These are phyloP conservation scores for Zapus hudsonius DNA, from an alignment of 2,113 vertebrate species.

Conservation along the genomic window DNA sequence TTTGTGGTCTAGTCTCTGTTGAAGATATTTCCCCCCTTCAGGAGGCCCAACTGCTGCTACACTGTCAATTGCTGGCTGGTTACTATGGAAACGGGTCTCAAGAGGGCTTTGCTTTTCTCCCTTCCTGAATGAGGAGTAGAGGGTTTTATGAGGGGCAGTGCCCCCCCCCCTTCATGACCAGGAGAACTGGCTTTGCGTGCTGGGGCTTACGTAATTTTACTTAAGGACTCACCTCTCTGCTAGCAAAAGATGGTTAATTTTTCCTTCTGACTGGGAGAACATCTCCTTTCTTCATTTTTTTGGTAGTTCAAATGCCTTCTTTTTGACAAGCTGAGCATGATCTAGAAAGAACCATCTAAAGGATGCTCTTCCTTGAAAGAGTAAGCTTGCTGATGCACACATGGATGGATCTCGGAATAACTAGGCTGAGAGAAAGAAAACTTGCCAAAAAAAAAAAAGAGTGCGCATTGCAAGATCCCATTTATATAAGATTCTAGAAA, in stretches of 20 bases:
- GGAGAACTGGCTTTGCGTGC: conserved; percentile 48
- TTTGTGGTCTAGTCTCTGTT: conserved; percentile 62
- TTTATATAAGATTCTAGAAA: conserved; percentile 55
- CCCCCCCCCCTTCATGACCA: background rate
- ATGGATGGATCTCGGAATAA: conserved; percentile 16
- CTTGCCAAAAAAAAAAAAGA: background rate
- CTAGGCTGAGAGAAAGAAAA: background rate
- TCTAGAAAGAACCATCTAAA: conserved; percentile 21
- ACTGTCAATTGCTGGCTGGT: conserved; percentile 79
- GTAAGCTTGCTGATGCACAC: conserved; percentile 46
- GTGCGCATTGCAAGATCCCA: background rate
- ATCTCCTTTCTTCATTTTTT: background rate
- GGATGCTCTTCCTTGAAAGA: background rate
- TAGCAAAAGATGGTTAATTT: background rate
- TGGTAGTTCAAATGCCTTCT: conserved; percentile 24
- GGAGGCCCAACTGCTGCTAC: conserved; percentile 76
- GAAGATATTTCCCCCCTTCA: conserved; percentile 74
- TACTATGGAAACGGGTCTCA: conserved; percentile 80
- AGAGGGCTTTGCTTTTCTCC: conserved; percentile 81
- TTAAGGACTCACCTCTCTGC: conserved; percentile 32
- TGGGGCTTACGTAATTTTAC: conserved; percentile 45
- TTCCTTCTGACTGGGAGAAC: conserved; percentile 27
- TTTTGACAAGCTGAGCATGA: conserved; percentile 43
- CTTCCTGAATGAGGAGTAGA: conserved; percentile 70
- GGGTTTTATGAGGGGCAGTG: conserved; percentile 65